Evolutionary conservation across 2,888 invertebrate species (phyloP).

Genomic region (Monopis laevigella): DNA sequence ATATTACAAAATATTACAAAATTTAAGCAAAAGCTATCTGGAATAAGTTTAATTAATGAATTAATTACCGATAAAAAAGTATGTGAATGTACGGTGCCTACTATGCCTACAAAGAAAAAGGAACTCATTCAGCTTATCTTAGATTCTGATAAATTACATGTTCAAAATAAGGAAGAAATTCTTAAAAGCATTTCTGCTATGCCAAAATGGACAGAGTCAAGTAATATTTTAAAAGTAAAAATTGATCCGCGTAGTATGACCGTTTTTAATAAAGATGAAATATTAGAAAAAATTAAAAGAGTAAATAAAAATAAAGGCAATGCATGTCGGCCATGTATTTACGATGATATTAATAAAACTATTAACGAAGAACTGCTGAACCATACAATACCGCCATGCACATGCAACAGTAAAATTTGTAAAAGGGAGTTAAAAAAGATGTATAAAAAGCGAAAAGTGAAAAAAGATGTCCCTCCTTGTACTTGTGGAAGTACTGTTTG

Average conservation of each 20-base stretch:
- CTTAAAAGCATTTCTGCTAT: background rate
- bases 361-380: too few species aligned
- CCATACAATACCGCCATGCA: background rate
- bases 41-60: too few species aligned
- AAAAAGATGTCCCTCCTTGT: background rate
- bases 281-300: background rate
- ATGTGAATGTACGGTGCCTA: background rate
- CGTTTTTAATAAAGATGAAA: background rate
- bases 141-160: background rate
- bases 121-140: background rate
- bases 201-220: background rate
- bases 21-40: too few species aligned
- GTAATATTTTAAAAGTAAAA: background rate
- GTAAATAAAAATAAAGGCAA: background rate
- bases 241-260: background rate
- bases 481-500: background rate
- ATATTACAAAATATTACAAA: background rate
- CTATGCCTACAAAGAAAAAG: background rate
- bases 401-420: background rate
- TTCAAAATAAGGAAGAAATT: background rate
- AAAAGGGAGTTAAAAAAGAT: background rate
- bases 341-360: background rate
- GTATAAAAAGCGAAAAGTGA: background rate
- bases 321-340: background rate
- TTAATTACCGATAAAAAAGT: too few species aligned